Base-by-base conservation (phyloP, 1,140 invertebrate species). In the Telenomus remus region DNA sequence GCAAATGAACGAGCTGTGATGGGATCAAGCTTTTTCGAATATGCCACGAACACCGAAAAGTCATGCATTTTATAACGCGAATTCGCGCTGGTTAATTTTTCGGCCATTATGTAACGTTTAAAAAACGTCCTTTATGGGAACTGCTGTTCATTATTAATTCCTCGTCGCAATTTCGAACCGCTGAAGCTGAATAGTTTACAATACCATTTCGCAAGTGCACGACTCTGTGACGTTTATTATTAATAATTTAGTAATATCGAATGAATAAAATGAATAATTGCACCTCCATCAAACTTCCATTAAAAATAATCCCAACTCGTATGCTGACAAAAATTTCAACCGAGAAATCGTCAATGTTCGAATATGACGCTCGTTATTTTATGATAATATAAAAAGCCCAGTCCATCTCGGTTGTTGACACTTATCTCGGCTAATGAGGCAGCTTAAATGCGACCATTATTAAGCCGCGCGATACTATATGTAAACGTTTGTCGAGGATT, bases 61-160 rank as follows among this genome's bases (percentile, higher is more conserved):
- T 73, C 47, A 63, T 42, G 75, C 69, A 60, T 72, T 78, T 78
- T 78, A 69, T 69, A 78, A 73, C 59, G 54, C 37, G 73, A 73
- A 69, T 73, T 65, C 47, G 54, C 44, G 47, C 50, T 33, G 33
- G 49, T 69, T 70, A 73, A 73, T 69, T 78, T 64, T 69, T 78
- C 64, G 64, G 48, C 73, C 64, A 73, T 73, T 77, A 63, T 51
- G 10, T 13, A 50, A 12, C 35, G 35, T 71, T 63, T 49, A 48
- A 27, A 68, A 55, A 71, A 71, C n/a, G 61, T 76, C 60, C 7
- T 10, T 12, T 11, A 27, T 47, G 50, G 48, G 59, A 66, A 63
- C 66, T 71, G 61, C 48, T 10, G 50, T 12, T 55, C 14, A 56
- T 66, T 63, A 76, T 76, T 72, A 69, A 72, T 77, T 72, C n/a